Percentiles rank a stretch among this genome's conserved stretches.
phyloP scores from a whole-genome alignment of 2,113 vertebrate species.

The Nicator chloris region DNA sequence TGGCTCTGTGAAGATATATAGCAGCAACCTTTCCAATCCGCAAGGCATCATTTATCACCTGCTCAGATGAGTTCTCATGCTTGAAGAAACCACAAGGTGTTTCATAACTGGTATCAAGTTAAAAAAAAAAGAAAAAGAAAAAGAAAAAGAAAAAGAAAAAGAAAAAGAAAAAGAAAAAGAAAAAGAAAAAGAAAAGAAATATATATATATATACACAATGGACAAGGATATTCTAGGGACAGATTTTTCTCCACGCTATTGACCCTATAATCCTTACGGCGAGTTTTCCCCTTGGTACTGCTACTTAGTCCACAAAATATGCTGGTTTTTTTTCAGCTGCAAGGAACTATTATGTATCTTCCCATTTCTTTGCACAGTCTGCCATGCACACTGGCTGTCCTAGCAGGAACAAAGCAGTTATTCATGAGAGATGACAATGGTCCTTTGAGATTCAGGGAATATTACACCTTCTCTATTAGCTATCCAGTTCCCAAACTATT shows the following conservation, averaged over 20 bases:
- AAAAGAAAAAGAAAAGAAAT: too few species aligned
- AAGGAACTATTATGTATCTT: neutral
- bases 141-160: too few species aligned
- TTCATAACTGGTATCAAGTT: neutral
- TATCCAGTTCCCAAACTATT: neutral
- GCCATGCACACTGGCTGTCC: neutral
- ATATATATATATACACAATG: neutral
- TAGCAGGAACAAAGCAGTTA: neutral
- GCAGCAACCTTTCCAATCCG: neutral
- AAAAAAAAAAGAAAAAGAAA: too few species aligned
- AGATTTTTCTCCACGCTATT: neutral
- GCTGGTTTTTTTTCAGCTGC: neutral
- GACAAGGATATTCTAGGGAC: neutral
- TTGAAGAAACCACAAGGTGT: neutral
- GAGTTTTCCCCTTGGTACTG: neutral
- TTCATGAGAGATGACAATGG: neutral
- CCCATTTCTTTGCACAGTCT: neutral
- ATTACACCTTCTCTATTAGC: neutral
- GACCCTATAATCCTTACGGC: neutral
- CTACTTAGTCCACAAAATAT: neutral
- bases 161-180: too few species aligned
- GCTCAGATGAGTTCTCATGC: neutral
- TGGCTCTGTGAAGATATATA: neutral
- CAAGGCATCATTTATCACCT: neutral
- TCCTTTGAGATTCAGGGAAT: neutral